Conservation (phyloP, 2,888 invertebrate genomes). For the Cephus spinipes region DNA sequence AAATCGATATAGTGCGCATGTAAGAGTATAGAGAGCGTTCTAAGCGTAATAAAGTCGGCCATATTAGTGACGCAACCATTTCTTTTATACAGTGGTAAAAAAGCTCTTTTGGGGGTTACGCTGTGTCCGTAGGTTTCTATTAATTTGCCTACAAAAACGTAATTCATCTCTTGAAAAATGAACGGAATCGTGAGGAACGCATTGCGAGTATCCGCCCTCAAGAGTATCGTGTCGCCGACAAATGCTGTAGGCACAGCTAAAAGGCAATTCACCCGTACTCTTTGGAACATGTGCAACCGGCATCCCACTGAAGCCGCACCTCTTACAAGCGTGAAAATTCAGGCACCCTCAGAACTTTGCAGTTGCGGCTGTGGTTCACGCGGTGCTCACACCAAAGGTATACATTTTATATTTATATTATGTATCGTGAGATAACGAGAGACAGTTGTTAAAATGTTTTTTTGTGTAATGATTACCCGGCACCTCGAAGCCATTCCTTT, state of each 20-base stretch:
- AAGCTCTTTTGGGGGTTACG: not conserved
- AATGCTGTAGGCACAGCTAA: constrained; percentile 68
- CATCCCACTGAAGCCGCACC: constrained; percentile 50
- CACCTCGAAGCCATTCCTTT: not conserved
- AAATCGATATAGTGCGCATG: not conserved
- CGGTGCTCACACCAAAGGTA: constrained; percentile 80
- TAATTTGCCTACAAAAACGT: not conserved
- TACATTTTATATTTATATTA: constrained; percentile 3
- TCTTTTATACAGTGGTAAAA: not conserved
- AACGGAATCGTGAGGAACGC: constrained; percentile 77
- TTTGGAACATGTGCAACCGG: constrained; percentile 79
- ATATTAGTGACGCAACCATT: constrained; percentile 2
- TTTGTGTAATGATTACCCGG: not conserved
- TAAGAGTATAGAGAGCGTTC: not conserved
- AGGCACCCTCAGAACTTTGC: constrained; percentile 74
- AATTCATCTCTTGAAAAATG: constrained; percentile 68
- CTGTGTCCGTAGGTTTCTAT: not conserved
- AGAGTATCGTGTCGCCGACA: constrained; percentile 61
- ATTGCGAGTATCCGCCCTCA: constrained; percentile 67
- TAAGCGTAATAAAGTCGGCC: not conserved
- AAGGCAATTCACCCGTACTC: constrained; percentile 76
- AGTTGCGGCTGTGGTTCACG: constrained; percentile 76
- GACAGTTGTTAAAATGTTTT: not conserved
- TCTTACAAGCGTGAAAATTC: constrained; percentile 57
- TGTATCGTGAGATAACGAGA: constrained; percentile 10